phyloP scores from a whole-genome alignment of 2,888 invertebrate species.

The Hyles lineata region DNA sequence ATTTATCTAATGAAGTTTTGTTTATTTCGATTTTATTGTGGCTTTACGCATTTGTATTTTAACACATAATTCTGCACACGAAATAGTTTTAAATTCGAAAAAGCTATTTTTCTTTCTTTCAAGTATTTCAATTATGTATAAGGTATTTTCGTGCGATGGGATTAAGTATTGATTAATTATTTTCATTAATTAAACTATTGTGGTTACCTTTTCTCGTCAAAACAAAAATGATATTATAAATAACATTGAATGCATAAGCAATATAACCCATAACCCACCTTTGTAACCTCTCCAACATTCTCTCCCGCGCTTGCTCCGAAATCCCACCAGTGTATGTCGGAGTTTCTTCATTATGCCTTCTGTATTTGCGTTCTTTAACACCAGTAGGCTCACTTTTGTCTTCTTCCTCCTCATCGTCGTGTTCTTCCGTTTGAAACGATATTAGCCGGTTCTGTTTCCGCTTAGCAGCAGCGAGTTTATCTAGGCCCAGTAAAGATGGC shows the following conservation, averaged over 20 bases:
- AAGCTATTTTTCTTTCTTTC: too few species aligned
- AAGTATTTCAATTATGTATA: too few species aligned
- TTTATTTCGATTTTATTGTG: too few species aligned
- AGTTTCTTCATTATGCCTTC: constrained; percentile 93
- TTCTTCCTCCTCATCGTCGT: constrained; percentile 59
- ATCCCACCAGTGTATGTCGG: constrained; percentile 98
- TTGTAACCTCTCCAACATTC: constrained; percentile 88
- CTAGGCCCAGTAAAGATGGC: constrained; percentile 92
- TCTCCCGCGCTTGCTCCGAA: constrained; percentile 90
- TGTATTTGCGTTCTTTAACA: constrained; percentile 87
- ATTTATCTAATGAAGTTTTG: too few species aligned
- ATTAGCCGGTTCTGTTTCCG: constrained; percentile 88
- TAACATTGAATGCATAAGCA: neutral
- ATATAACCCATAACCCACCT: constrained; percentile 56
- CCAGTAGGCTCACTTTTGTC: constrained; percentile 50
- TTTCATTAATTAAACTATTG: too few species aligned
- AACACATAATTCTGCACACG: too few species aligned
- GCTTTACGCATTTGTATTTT: too few species aligned
- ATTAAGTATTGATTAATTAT: too few species aligned
- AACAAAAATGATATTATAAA: neutral
- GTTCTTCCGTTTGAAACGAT: constrained; percentile 85
- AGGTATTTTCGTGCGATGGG: too few species aligned
- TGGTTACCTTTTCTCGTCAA: constrained; percentile 5
- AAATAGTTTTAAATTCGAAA: too few species aligned
- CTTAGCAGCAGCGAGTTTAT: constrained; percentile 92